Conservation (phyloP, 2,113 vertebrate genomes). For the Sardina pilchardus region DNA sequence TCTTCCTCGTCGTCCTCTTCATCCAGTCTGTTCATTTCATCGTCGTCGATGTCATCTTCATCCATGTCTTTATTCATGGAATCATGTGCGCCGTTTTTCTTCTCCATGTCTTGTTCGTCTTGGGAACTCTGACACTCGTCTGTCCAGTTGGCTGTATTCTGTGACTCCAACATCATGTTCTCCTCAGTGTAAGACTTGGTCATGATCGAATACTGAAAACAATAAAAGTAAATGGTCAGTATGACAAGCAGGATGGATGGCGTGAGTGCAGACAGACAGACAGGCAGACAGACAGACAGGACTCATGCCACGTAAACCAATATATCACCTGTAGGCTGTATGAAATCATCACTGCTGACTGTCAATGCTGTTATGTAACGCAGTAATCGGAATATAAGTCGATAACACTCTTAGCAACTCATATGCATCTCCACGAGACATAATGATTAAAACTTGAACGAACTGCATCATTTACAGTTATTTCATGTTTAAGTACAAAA, state of each 20-base stretch:
- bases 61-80: constrained; percentile 69
- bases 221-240: not conserved
- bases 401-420: constrained; percentile 18
- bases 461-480: not conserved
- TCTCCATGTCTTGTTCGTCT: constrained; percentile 77
- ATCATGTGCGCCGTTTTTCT: constrained; percentile 69
- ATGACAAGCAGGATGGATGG: not conserved
- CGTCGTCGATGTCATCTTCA: constrained; percentile 61
- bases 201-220: constrained; percentile 77
- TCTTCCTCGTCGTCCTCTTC: constrained; percentile 85
- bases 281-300: not conserved
- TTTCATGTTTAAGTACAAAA: not conserved
- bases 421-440: not conserved
- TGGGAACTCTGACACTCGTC: constrained; percentile 80
- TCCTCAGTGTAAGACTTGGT: constrained; percentile 91
- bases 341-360: constrained; percentile 34
- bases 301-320: not conserved
- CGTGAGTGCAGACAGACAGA: not conserved
- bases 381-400: constrained; percentile 13
- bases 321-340: constrained; percentile 22
- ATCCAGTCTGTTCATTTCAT: constrained; percentile 63
- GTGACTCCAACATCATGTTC: constrained; percentile 79
- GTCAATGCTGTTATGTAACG: constrained; percentile 39
- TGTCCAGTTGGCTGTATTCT: constrained; percentile 76
- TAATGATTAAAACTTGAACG: not conserved